Evolutionary conservation across 1,140 invertebrate species (phyloP).

Genomic region (Bombus superbus): DNA sequence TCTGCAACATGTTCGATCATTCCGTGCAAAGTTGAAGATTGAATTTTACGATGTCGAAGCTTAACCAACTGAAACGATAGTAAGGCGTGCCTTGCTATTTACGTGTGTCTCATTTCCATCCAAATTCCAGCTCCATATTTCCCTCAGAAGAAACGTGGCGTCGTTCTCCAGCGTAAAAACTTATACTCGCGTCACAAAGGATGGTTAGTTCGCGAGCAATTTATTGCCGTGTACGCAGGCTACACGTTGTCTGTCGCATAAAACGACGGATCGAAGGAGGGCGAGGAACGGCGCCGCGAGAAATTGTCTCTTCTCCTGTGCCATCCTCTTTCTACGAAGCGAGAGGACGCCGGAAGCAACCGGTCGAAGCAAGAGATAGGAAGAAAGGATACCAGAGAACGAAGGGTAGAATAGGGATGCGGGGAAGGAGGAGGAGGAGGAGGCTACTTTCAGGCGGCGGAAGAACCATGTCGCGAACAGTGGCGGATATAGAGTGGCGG

Average conservation of each 20-base stretch:
- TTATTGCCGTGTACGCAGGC: constrained; percentile 46
- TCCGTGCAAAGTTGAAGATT: neutral
- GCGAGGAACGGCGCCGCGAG: constrained; percentile 43
- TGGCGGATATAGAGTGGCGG: constrained; percentile 65
- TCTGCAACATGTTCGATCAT: neutral
- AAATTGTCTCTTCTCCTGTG: constrained; percentile 51
- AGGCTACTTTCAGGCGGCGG: constrained; percentile 57
- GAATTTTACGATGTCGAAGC: neutral
- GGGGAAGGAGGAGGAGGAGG: constrained; percentile 13
- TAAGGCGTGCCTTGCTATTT: too few relatives aligned
- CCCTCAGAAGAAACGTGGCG: neutral
- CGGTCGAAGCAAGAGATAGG: constrained; percentile 14
- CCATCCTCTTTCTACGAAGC: neutral
- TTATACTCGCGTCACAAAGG: constrained; percentile 17
- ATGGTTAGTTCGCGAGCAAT: constrained; percentile 46
- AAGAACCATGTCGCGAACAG: constrained; percentile 61
- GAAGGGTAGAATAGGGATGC: neutral
- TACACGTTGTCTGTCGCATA: constrained; percentile 43
- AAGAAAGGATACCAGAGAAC: constrained; percentile 5
- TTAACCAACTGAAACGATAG: neutral
- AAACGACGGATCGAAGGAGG: constrained; percentile 49
- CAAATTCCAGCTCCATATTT: neutral
- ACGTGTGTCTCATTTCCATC: neutral
- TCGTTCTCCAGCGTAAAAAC: neutral
- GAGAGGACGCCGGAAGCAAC: neutral